Percentiles rank a stretch among this genome's conserved stretches.
These are phyloP conservation scores for Temnothorax longispinosus DNA, from an alignment of 1,140 invertebrate species.

Conservation along the genomic window DNA sequence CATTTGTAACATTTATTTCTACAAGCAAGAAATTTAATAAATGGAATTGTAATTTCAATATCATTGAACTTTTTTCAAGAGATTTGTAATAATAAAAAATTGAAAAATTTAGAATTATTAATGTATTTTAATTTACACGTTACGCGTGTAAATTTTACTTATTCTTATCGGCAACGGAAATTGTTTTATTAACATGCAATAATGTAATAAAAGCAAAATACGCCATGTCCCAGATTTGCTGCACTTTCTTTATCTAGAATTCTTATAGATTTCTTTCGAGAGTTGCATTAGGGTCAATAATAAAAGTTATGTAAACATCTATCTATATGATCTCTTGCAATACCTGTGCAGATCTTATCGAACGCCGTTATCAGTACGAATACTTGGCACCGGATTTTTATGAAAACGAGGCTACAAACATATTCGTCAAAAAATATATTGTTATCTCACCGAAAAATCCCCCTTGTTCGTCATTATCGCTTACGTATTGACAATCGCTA, in stretches of 20 bases:
- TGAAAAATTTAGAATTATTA: background rate
- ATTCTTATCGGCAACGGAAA: background rate
- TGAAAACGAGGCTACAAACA: conserved; percentile 15
- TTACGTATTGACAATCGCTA: background rate
- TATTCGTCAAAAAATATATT: conserved; percentile 5
- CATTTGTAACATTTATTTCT: conserved; percentile 6
- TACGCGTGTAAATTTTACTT: background rate
- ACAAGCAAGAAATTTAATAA: background rate
- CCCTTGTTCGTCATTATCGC: background rate
- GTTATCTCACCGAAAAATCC: background rate
- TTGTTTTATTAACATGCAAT: background rate
- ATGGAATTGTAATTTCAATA: background rate
- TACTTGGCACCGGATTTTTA: conserved; percentile 18
- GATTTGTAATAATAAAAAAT: background rate
- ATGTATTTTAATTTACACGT: background rate
- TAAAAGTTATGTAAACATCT: background rate
- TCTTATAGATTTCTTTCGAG: background rate
- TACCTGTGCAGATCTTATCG: conserved; percentile 17
- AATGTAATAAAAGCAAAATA: background rate
- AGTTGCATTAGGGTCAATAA: background rate
- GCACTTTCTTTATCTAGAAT: background rate
- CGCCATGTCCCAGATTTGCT: background rate
- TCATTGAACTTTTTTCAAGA: background rate
- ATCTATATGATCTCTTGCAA: background rate
- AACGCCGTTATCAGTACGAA: background rate